These are phyloP conservation scores for Andrena minutula DNA, from an alignment of 2,888 invertebrate genomes.

Conservation along the genomic window DNA sequence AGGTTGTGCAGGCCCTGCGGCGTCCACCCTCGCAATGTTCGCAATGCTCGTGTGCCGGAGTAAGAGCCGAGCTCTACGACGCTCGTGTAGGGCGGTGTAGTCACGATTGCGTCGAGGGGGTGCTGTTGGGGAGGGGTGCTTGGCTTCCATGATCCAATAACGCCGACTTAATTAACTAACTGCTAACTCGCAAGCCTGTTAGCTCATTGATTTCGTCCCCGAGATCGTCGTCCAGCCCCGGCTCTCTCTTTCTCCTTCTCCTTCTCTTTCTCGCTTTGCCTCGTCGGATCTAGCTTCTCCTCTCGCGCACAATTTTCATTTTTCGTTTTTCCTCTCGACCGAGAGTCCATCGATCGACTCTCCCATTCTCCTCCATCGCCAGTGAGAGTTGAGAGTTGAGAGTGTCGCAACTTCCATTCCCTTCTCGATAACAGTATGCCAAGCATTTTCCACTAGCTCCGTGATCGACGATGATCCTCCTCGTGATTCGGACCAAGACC, in stretches of 20 bases:
- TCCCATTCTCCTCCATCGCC: no score
- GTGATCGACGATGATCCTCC: not conserved
- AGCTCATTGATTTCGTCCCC: slow-evolving; percentile 83
- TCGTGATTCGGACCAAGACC: not conserved
- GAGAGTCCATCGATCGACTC: not conserved
- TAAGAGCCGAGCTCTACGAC: slow-evolving; percentile 65
- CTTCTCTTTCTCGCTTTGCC: slow-evolving; percentile 12
- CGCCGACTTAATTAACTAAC: slow-evolving; percentile 84
- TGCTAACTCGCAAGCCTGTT: slow-evolving; percentile 84
- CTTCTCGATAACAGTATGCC: no score
- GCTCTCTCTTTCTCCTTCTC: slow-evolving; percentile 31
- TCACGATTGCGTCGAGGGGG: slow-evolving; percentile 72
- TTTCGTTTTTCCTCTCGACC: not conserved
- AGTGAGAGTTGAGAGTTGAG: no score
- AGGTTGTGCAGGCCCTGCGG: slow-evolving; percentile 80
- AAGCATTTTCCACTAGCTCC: no score
- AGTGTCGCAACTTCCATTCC: not conserved
- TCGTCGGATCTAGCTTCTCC: not conserved
- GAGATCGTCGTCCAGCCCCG: slow-evolving; percentile 61
- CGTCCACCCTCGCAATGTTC: slow-evolving; percentile 79
- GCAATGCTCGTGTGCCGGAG: slow-evolving; percentile 63
- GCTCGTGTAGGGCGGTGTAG: slow-evolving; percentile 59
- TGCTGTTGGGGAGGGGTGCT: slow-evolving; percentile 72
- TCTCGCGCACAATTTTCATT: not conserved
- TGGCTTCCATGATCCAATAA: slow-evolving; percentile 85